Conservation (phyloP, 2,797 vertebrate genomes). For the Lagorchestes hirsutus region DNA sequence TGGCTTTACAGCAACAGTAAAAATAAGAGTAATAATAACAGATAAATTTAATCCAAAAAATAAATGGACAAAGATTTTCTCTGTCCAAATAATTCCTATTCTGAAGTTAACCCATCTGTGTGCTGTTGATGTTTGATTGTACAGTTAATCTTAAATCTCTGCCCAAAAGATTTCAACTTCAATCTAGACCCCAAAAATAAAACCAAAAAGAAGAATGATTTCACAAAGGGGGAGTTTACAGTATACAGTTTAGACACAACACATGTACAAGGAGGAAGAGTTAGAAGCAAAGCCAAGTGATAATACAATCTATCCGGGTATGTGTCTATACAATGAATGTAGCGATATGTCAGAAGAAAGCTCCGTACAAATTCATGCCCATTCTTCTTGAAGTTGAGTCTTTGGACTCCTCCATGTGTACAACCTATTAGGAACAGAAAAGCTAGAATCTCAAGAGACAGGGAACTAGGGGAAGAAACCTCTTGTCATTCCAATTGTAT, state of each 20-base stretch:
- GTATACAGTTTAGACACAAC: constrained; percentile 84
- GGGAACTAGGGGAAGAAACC: constrained; percentile 67
- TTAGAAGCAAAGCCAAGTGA: too few species aligned
- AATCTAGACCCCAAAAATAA: too few species aligned
- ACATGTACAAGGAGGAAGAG: constrained; percentile 75
- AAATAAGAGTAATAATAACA: constrained; percentile 71
- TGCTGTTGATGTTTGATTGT: too few species aligned
- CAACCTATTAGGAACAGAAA: constrained; percentile 71
- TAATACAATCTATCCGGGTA: constrained; percentile 82
- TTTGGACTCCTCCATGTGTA: constrained; percentile 87
- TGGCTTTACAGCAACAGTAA: constrained; percentile 84
- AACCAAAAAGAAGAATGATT: too few species aligned
- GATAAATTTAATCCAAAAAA: constrained; percentile 80
- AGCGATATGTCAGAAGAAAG: constrained; percentile 89
- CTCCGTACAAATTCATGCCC: constrained; percentile 90
- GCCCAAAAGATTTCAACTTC: too few species aligned
- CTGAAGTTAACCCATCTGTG: too few species aligned
- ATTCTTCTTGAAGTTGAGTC: constrained; percentile 84
- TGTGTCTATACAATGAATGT: constrained; percentile 87
- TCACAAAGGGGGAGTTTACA: constrained; percentile 83
- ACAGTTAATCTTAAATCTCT: too few species aligned
- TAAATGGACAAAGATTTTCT: constrained; percentile 38
- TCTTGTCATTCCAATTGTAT: constrained; percentile 88
- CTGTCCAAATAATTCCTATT: too few species aligned
- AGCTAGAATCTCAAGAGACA: constrained; percentile 66